Evolutionary conservation across 2,888 invertebrate genomes (phyloP).

Genomic region (Cephus pulcher): DNA sequence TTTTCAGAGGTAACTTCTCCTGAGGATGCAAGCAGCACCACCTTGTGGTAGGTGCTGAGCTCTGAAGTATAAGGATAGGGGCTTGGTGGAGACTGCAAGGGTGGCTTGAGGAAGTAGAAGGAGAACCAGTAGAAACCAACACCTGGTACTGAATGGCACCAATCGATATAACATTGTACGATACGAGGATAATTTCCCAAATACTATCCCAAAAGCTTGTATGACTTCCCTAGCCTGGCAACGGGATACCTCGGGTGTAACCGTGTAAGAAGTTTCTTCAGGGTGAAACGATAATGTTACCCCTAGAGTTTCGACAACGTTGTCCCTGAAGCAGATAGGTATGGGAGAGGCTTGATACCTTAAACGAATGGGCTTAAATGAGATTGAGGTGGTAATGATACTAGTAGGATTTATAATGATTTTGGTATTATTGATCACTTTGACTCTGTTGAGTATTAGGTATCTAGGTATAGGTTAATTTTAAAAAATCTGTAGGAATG

Average conservation of each 20-base stretch:
- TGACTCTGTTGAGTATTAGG: background rate
- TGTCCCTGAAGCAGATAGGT: background rate
- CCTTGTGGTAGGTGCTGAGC: conserved; percentile 3
- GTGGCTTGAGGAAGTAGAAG: conserved; percentile 19
- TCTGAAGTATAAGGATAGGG: background rate
- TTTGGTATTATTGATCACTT: no score
- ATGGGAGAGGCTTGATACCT: no score
- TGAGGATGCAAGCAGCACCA: background rate
- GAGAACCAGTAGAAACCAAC: conserved; percentile 24
- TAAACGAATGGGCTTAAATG: no score
- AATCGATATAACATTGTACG: conserved; percentile 53
- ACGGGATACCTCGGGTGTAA: background rate
- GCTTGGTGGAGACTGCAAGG: background rate
- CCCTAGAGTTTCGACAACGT: background rate
- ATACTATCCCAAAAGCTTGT: conserved; percentile 32
- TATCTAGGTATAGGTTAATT: background rate
- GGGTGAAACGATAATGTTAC: background rate
- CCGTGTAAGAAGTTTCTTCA: background rate
- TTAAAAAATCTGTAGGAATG: no score
- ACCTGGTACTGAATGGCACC: conserved; percentile 64
- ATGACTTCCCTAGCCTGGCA: conserved; percentile 18
- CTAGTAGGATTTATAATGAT: no score
- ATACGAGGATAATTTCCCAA: conserved; percentile 12
- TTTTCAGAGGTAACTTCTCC: background rate
- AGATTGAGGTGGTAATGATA: no score